Evolutionary conservation across 2,888 invertebrate species (phyloP), one percentile per base, ranked within the genome.

Genomic region (Drosophila monieri): DNA sequence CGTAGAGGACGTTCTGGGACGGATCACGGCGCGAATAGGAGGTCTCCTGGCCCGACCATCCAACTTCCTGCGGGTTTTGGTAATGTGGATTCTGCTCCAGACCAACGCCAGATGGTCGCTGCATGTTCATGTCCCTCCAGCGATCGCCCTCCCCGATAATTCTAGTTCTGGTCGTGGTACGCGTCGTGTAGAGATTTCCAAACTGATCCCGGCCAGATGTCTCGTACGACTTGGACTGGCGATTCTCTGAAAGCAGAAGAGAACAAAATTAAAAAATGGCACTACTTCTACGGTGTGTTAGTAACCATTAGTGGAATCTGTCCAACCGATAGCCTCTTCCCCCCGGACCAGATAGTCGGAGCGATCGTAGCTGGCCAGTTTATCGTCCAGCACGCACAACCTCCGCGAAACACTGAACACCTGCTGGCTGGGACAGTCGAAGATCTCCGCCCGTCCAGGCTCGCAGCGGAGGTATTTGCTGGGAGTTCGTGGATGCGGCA

Each of bases 401-500:
- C 90, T 91, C 1, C 91, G 78, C 0, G 78, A 77, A 0, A 93
- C 92, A 84, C 94, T 88, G 44, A 88, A 88, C 23, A 81, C 52
- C n/a, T 65, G 62, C 10, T 93, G 93, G 0, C 93, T 93, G 0
- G 93, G 92, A 78, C 95, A 95, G 21, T 93, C 93, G 70, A 93
- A 93, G 0, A 87, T 44, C 51, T 90, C 89, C 0, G 93, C 93
- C 52, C 93, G 90, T 0, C 93, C 94, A 66, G 93, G 93, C 92
- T 93, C 93, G 78, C 95, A 95, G 78, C 93, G 94, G 15, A 94
- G 91, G 85, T 93, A 95, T 76, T 93, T 93, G 72, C 93, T 92
- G 72, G 94, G 93, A 49, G 93, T 93, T 0, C 91, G 88, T 3
- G 93, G 92, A 84, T 94, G 85, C 25, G 77, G 86, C 55, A 73